These are phyloP conservation scores for Molossus alvarezi DNA, from an alignment of 2,797 vertebrate genomes.

Conservation along the genomic window DNA sequence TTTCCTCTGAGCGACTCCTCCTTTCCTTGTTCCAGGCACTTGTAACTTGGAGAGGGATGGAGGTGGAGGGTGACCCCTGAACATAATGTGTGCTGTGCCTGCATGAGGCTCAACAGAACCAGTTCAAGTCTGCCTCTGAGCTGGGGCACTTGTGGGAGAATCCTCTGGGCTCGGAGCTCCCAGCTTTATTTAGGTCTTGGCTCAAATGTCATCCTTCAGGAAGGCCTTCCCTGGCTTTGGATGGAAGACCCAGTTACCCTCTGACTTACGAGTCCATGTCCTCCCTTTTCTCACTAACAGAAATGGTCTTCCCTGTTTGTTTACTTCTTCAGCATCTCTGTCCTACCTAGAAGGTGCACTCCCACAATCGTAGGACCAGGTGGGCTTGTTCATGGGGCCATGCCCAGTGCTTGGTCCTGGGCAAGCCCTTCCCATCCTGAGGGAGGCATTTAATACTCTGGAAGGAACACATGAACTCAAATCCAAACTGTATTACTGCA, in stretches of 20 bases:
- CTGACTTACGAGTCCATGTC: neutral
- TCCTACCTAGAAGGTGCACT: neutral
- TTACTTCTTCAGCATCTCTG: no score
- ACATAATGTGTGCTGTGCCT: neutral
- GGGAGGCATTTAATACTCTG: no score
- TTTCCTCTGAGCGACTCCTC: neutral
- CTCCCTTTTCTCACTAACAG: neutral
- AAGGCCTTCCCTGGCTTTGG: neutral
- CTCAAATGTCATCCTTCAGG: neutral
- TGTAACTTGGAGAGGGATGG: neutral
- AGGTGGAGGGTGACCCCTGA: neutral
- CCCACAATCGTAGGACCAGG: neutral
- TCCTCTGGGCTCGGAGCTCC: neutral
- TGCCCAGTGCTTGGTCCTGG: neutral
- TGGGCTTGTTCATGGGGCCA: neutral
- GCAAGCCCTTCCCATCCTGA: no score
- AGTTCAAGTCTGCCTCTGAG: neutral
- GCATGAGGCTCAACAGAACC: neutral
- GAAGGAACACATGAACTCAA: neutral
- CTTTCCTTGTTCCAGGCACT: neutral
- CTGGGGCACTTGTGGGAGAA: no score
- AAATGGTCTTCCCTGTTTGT: fast-evolving
- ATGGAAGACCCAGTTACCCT: neutral
- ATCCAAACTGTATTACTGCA: no score
- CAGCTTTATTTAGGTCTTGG: neutral